These are phyloP conservation scores for Capricornis sumatraensis DNA, from an alignment of 2,113 vertebrate genomes.

Conservation along the genomic window DNA sequence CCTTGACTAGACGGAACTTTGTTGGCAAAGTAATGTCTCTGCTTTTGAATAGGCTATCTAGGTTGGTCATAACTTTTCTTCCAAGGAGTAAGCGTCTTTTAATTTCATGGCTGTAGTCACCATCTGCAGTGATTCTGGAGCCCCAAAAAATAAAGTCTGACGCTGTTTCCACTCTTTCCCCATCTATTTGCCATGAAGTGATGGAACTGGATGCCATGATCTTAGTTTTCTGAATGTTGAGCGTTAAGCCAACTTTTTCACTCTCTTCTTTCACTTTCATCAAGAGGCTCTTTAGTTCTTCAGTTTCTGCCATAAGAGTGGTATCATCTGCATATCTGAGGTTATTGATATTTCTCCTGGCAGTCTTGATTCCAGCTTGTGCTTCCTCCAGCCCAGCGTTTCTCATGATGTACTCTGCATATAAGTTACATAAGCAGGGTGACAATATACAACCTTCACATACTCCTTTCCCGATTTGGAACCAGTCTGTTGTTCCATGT, in stretches of 20 bases:
- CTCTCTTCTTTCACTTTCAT: background rate
- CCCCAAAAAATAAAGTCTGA: fast-evolving
- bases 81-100: background rate
- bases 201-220: no score
- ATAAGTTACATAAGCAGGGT: background rate
- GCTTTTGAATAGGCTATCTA: background rate
- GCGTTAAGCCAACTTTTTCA: background rate
- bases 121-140: background rate
- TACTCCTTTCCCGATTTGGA: fast-evolving
- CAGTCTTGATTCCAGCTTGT: background rate
- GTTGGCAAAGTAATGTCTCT: background rate
- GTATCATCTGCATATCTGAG: background rate
- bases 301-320: background rate
- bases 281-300: background rate
- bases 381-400: background rate
- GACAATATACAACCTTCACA: background rate
- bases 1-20: fast-evolving
- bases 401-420: background rate
- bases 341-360: background rate
- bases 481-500: background rate
- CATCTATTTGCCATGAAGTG: background rate
- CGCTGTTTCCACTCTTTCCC: background rate
- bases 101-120: background rate
- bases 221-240: no score
- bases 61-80: background rate